A percentile compares a stretch with the other conserved stretches of the same genome.
Evolutionary conservation across 2,113 vertebrate species (phyloP).

Genomic region (Chaetodon trifascialis): DNA sequence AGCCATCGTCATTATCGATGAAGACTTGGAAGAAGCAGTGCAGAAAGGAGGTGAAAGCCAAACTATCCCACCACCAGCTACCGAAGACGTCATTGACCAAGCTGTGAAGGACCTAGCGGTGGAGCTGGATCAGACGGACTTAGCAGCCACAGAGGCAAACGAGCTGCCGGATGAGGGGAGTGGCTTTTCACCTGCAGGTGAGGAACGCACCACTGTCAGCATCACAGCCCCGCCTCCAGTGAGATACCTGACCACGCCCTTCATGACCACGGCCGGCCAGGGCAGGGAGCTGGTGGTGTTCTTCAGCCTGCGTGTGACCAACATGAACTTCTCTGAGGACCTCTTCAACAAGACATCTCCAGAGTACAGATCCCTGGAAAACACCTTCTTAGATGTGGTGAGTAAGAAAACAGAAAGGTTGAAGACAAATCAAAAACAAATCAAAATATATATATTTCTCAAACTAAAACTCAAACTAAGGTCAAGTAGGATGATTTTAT

Average conservation of each 20-base stretch:
- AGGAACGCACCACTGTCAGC: conserved; percentile 27
- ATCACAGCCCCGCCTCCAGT: conserved; percentile 75
- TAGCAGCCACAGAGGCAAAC: conserved; percentile 47
- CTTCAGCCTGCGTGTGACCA: conserved; percentile 93
- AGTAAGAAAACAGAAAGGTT: conserved; percentile 62
- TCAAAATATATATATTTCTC: no score
- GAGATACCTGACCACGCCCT: conserved; percentile 87
- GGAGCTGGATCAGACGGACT: conserved; percentile 58
- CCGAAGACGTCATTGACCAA: neutral
- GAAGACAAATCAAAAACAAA: no score
- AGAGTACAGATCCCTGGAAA: conserved; percentile 90
- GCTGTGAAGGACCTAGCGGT: conserved; percentile 62
- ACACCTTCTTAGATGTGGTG: conserved; percentile 90
- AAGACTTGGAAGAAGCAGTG: conserved; percentile 28
- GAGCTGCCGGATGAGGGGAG: conserved; percentile 76
- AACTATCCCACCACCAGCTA: neutral
- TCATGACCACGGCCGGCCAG: conserved; percentile 82
- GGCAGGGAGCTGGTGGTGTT: conserved; percentile 92
- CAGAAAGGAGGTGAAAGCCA: conserved; percentile 17
- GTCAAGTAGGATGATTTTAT: neutral
- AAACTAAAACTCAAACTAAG: no score
- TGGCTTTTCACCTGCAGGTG: conserved; percentile 48
- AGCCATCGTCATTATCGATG: conserved; percentile 49
- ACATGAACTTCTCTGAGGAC: conserved; percentile 91
- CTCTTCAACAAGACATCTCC: conserved; percentile 93